A percentile compares a stretch with the other conserved stretches of the same genome.
Evolutionary conservation across 2,888 invertebrate species (phyloP).

Genomic region (Dryococelus australis): DNA sequence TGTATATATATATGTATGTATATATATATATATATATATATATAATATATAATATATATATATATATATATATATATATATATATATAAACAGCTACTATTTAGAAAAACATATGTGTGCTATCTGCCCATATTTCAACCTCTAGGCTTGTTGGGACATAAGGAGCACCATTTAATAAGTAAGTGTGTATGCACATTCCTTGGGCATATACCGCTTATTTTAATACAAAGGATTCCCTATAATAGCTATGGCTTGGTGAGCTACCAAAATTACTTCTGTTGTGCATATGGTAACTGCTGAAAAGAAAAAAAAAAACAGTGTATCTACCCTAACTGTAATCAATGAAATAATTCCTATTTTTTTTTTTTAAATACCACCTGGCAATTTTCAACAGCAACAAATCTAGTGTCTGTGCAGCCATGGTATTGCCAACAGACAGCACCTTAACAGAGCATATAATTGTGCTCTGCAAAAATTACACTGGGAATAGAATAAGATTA

Average conservation of each 20-base stretch:
- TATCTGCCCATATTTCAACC: no score
- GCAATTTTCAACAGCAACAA: neutral
- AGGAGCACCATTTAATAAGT: neutral
- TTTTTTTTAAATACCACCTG: neutral
- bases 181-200: neutral
- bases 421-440: neutral
- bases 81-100: no score
- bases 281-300: neutral
- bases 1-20: no score
- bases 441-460: neutral
- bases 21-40: no score
- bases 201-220: neutral
- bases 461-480: neutral
- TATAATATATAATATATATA: no score
- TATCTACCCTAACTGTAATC: neutral
- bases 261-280: neutral
- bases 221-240: neutral
- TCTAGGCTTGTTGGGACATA: neutral
- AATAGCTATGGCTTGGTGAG: neutral
- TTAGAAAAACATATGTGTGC: no score
- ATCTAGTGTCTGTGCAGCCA: neutral
- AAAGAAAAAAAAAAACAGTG: neutral
- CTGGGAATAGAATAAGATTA: slow-evolving; percentile 1
- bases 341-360: neutral
- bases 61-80: no score